Base-by-base conservation (phyloP, 2,113 vertebrate species). In the Phoenicopterus ruber region DNA sequence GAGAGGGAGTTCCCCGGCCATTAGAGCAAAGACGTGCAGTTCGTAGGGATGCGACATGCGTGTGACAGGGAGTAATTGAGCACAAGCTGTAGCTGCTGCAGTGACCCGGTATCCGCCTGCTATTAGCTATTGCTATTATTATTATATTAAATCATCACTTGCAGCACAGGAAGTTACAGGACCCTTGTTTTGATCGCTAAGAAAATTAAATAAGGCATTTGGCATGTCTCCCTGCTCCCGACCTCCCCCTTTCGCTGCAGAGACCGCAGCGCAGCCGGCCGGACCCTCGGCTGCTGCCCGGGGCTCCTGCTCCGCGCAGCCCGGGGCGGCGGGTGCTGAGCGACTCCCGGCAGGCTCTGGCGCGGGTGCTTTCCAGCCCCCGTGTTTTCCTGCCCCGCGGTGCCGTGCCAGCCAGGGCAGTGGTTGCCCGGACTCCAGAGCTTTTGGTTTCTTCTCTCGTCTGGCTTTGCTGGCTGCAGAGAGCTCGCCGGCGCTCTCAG, bases 31-130 rank as follows among this genome's bases (percentile, higher is more conserved):
- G 83, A 7, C 1, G 3, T 20, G 82, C 34, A 7, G 28, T 15
- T 44, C 5, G 0, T 4, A 11, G 11, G 77, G 72, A 7, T 13
- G 62, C 34, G 95, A 38, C 63, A 3, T 0, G 42, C 4, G 5
- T 72, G 71, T n/a, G 58, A 36, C 19, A 34, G 65, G 81, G 18
- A 28, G 67, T 24, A 62, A 29, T 42, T 44, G 20, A 67, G 85
- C 31, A 10, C 72, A 46, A 6, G 18, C 21, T 36, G 85, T 11
- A 10, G 74, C 49, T 62, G 82, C 59, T 38, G 46, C 58, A 74
- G 32, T 38, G 84, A 19, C 76, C 80, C 13, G 1, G 67, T 25
- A 40, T 6, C 86, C 89, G 28, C 72, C 86, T 88, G 81, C 10
- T 32, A 26, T 16, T 50, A 36, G 65, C 49, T 47, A 1, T 36